Percentiles rank a stretch among this genome's conserved stretches.
Evolutionary conservation across 2,888 invertebrate genomes (phyloP).

Genomic region (Neoaliturus tenellus): DNA sequence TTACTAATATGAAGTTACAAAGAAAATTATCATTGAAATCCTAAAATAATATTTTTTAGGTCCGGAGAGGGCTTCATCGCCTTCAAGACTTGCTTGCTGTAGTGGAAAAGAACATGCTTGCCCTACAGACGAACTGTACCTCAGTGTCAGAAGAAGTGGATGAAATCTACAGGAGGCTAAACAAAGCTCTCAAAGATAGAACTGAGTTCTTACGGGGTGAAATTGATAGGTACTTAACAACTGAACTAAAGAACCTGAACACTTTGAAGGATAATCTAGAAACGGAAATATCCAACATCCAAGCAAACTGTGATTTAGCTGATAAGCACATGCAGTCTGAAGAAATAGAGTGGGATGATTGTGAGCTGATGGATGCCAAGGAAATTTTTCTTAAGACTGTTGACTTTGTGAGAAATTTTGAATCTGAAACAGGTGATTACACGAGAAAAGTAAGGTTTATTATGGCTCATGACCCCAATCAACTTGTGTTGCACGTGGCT

Average conservation of each 20-base stretch:
- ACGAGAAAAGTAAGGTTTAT: constrained; percentile 89
- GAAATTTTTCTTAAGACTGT: constrained; percentile 97
- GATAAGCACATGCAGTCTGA: constrained; percentile 90
- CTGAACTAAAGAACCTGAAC: constrained; percentile 90
- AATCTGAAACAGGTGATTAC: constrained; percentile 94
- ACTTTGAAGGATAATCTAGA: constrained; percentile 95
- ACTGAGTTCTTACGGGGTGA: constrained; percentile 91
- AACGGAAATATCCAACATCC: constrained; percentile 95
- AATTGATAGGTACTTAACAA: constrained; percentile 93
- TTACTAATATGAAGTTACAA: no score
- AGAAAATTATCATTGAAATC: no score
- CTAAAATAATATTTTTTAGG: constrained; percentile 69
- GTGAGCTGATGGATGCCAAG: constrained; percentile 95
- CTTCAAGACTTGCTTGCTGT: constrained; percentile 89
- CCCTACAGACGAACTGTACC: constrained; percentile 92
- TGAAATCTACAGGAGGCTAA: constrained; percentile 91
- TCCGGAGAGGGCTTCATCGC: constrained; percentile 91
- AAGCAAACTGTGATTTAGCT: constrained; percentile 97
- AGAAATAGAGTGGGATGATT: constrained; percentile 94
- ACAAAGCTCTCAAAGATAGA: constrained; percentile 93
- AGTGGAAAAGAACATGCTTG: constrained; percentile 92
- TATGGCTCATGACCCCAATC: constrained; percentile 95
- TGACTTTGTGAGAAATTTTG: constrained; percentile 90
- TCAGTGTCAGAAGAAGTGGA: constrained; percentile 96
- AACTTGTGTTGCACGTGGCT: constrained; percentile 90